Evolutionary conservation across 2,113 vertebrate species (phyloP).

Genomic region (Ctenodactylus gundi): DNA sequence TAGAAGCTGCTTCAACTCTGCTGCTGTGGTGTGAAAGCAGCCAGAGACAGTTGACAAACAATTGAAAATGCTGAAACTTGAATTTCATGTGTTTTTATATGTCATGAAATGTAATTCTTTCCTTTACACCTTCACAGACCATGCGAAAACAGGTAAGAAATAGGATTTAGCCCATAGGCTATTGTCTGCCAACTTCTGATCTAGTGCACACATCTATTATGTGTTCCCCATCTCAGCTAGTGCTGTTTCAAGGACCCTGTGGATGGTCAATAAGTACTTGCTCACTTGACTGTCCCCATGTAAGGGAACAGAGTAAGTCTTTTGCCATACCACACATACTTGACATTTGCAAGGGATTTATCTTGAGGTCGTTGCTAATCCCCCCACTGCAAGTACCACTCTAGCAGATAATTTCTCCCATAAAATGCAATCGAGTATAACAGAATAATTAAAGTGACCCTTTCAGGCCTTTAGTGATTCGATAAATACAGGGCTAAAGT

Average conservation of each 20-base stretch:
- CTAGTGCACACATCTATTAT: no score
- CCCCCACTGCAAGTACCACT: constrained; percentile 69
- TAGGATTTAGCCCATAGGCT: background rate
- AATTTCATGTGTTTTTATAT: background rate
- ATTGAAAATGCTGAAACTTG: background rate
- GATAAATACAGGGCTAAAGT: constrained; percentile 58
- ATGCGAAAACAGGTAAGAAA: background rate
- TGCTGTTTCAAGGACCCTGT: background rate
- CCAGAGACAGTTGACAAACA: background rate
- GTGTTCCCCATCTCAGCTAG: background rate
- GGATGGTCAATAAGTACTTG: constrained; percentile 3
- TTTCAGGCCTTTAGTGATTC: constrained; percentile 50
- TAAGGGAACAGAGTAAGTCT: constrained; percentile 34
- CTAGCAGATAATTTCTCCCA: constrained; percentile 68
- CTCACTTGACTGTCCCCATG: constrained; percentile 21
- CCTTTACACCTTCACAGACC: background rate
- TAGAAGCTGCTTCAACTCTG: background rate
- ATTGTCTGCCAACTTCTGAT: background rate
- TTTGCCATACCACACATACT: constrained; percentile 50
- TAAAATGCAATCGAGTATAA: constrained; percentile 73
- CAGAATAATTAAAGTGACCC: constrained; percentile 78
- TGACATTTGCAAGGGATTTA: constrained; percentile 74
- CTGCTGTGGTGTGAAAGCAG: background rate
- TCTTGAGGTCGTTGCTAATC: constrained; percentile 65
- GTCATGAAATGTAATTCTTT: background rate